A percentile compares a stretch with the other conserved stretches of the same genome.
phyloP scores from a whole-genome alignment of 1,140 invertebrate genomes.

The Drosophila rhopaloa region DNA sequence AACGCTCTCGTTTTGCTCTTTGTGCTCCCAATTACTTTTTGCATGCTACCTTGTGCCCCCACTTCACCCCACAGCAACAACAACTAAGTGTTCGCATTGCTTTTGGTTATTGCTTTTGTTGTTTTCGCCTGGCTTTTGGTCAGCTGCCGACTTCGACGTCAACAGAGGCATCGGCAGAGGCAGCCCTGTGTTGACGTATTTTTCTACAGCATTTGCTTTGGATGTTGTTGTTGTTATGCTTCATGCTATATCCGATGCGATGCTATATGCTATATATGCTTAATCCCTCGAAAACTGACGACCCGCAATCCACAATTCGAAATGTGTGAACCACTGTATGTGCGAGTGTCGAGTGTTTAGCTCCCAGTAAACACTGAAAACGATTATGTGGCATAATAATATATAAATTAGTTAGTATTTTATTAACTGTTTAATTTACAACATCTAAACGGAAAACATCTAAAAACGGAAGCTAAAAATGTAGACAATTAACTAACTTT shows the following conservation, averaged over 20 bases:
- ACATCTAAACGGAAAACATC: too few species aligned
- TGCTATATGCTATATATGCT: constrained; percentile 53
- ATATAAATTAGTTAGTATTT: too few species aligned
- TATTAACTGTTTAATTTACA: too few species aligned
- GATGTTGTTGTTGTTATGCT: constrained; percentile 36
- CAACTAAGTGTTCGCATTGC: constrained; percentile 28
- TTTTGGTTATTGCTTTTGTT: constrained; percentile 43
- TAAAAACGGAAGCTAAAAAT: too few species aligned
- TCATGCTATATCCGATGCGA: constrained; percentile 27
- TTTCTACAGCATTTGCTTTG: constrained; percentile 31
- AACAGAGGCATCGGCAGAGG: constrained; percentile 4
- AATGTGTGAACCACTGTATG: constrained; percentile 42
- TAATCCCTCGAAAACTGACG: constrained; percentile 66
- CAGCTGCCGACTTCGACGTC: constrained; percentile 25
- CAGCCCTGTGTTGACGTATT: constrained; percentile 61
- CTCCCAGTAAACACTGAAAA: constrained; percentile 23
- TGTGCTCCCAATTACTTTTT: constrained; percentile 81
- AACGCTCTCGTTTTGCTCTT: constrained; percentile 61
- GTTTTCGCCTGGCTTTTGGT: constrained; percentile 43
- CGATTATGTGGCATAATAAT: neutral
- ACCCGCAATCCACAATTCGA: constrained; percentile 47
- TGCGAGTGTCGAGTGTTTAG: constrained; percentile 34
- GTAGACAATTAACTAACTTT: too few species aligned
- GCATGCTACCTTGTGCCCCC: constrained; percentile 78
- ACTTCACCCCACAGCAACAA: constrained; percentile 60